Base-by-base conservation (phyloP, 2,888 invertebrate species). In the Acleris laterana region DNA sequence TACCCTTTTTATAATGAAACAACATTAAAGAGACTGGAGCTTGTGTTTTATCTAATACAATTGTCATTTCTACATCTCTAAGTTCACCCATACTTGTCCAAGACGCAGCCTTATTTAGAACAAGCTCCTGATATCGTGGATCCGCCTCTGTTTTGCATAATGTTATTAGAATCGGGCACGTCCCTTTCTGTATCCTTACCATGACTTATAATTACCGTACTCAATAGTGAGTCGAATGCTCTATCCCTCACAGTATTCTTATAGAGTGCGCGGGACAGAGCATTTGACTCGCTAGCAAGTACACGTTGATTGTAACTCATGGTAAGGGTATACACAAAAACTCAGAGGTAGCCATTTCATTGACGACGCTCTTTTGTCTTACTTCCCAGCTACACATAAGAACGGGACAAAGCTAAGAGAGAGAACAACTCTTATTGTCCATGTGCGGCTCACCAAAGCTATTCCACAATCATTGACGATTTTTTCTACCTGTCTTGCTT, bases 141-240 rank as follows among this genome's bases (percentile, higher is more conserved):
- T 46, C 38, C 38, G 42, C 16, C 55, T 42, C 38, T 13, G 50
- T 46, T 63, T 63, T 63, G 63, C 63, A 63, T 63, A 63, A 63
- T 63, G 32, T 63, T 63, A 63, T 58, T 58, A 58, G 46, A 48
- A 44, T 17, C 56, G 13, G 38, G 13, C 38, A 13, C 38, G 17
- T 25, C 22, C 60, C 38, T 58, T 22, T 58, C 52, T 56, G 62
- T 44, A n/a, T n/a, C n/a, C n/a, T n/a, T n/a, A n/a, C n/a, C n/a
- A n/a, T n/a, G n/a, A n/a, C n/a, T n/a, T n/a, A n/a, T n/a, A n/a
- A n/a, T n/a, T n/a, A n/a, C n/a, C n/a, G n/a, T n/a, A n/a, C n/a
- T n/a, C n/a, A n/a, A n/a, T n/a, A n/a, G n/a, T n/a, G n/a, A n/a
- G n/a, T n/a, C n/a, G n/a, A n/a, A n/a, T n/a, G n/a, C n/a, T n/a